A percentile compares a stretch with the other conserved stretches of the same genome.
Evolutionary conservation across 2,797 vertebrate genomes (phyloP).

Genomic region (Linurgus olivaceus): DNA sequence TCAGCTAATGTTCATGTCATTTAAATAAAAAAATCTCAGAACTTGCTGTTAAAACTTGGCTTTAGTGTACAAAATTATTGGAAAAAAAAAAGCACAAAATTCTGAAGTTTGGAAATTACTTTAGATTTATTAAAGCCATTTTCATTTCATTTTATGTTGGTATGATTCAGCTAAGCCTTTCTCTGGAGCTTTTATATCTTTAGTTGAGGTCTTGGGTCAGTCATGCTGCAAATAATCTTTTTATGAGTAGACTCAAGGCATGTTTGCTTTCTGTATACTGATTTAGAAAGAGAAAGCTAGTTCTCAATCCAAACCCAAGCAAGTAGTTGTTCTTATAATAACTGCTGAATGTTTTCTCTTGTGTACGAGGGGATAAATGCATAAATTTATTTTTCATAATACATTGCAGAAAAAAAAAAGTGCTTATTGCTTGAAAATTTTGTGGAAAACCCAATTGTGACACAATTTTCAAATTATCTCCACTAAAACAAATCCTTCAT

Average conservation of each 20-base stretch:
- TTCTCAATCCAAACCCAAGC: neutral
- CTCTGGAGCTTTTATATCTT: slow-evolving; percentile 3
- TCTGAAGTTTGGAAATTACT: neutral
- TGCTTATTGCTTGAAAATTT: neutral
- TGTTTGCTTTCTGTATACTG: slow-evolving; percentile 4
- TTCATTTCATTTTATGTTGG: slow-evolving; percentile 4
- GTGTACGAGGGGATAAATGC: neutral
- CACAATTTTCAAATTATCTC: neutral
- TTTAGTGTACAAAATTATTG: neutral
- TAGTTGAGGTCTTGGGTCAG: slow-evolving; percentile 10
- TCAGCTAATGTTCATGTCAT: neutral
- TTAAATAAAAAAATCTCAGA: neutral
- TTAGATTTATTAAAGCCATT: slow-evolving; percentile 36
- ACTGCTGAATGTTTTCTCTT: neutral
- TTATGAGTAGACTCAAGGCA: slow-evolving; percentile 4
- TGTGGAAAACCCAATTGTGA: neutral
- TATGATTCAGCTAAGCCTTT: slow-evolving; percentile 32
- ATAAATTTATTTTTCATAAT: neutral
- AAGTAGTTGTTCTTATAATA: neutral
- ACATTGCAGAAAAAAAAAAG: neutral
- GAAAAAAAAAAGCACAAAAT: neutral
- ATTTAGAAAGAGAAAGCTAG: neutral
- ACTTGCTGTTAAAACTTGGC: neutral
- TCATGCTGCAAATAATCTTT: slow-evolving; percentile 40
- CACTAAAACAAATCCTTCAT: neutral